Conservation (phyloP, 2,888 invertebrate species). For the Drosophila stalkeri region DNA sequence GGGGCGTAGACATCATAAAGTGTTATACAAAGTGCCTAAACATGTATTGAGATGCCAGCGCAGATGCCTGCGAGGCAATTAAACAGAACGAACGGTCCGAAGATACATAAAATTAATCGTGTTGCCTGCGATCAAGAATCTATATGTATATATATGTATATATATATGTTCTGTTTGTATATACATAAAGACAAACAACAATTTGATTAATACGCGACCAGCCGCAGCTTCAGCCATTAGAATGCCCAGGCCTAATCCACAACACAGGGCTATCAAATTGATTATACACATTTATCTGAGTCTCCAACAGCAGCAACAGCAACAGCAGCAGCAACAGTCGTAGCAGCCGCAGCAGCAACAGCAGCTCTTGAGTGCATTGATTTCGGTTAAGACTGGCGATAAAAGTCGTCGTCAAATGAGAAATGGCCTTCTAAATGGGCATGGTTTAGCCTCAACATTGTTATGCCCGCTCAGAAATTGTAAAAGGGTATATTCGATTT, state of each 20-base stretch:
- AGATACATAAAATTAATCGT: constrained; percentile 75
- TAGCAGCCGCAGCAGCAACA: constrained; percentile 8
- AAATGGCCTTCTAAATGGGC: constrained; percentile 60
- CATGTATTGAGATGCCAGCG: constrained; percentile 75
- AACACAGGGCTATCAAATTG: constrained; percentile 75
- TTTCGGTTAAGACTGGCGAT: constrained; percentile 70
- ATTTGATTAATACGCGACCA: constrained; percentile 71
- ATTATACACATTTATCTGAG: constrained; percentile 79
- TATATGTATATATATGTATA: constrained; percentile 5
- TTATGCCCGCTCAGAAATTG: neutral
- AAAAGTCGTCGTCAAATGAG: constrained; percentile 67
- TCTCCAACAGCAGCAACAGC: constrained; percentile 16
- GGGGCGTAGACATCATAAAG: constrained; percentile 75
- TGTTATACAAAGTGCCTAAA: constrained; percentile 79
- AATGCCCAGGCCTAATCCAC: constrained; percentile 49
- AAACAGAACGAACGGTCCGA: constrained; percentile 62
- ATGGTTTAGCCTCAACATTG: constrained; percentile 12
- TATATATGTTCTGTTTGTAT: neutral
- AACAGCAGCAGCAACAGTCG: constrained; percentile 14
- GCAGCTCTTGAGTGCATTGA: constrained; percentile 67
- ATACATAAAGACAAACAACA: constrained; percentile 60
- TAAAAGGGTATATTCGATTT: neutral
- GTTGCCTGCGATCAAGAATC: constrained; percentile 42
- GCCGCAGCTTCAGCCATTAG: constrained; percentile 51
- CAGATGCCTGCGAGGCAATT: constrained; percentile 69